Evolutionary conservation across 2,113 vertebrate genomes (phyloP), one percentile per base, ranked within the genome.

Genomic region (Lepidothrix coronata): DNA sequence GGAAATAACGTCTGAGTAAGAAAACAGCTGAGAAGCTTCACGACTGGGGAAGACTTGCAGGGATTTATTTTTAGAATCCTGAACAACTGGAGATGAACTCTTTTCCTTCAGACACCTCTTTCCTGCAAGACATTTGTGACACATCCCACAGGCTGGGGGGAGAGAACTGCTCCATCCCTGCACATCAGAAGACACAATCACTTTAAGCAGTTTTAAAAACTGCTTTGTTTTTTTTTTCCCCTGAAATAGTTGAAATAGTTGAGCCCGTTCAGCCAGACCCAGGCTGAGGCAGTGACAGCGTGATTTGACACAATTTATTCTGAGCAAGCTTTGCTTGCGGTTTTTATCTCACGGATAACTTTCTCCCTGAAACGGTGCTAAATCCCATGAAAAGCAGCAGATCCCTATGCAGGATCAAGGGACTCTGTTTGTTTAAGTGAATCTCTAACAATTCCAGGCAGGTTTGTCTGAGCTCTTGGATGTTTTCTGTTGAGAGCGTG

Each of bases 31-130:
- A 22, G 25, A 65, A 55, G 7, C 8, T 41, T 41, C 31, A 19
- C 0, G 0, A 1, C 3, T 33, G 37, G 27, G 16, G 0, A 66
- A 74, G 12, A 1, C n/a, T 33, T 21, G 10, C 49, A 21, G 27
- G 35, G 19, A 5, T 8, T 11, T 30, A 22, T n/a, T 43, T 28
- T 12, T 4, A 31, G 9, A 2, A 11, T 61, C 54, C 27, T 8
- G 27, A 19, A 8, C 15, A 51, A 11, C 14, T 44, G 20, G 10
- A 52, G 27, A 4, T 51, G 30, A 76, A 12, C 16, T 30, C 1
- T 23, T 31, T 55, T 21, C n/a, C 41, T 48, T 27, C 58, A 30
- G 65, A 23, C 7, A 11, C 8, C 44, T 31, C 28, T 24, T 63
- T n/a, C 35, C 43, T 20, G 18, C 35, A 23, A 46, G 46, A 27